Conservation (phyloP, 2,888 invertebrate species). For the Tolmerus cingulatus region DNA sequence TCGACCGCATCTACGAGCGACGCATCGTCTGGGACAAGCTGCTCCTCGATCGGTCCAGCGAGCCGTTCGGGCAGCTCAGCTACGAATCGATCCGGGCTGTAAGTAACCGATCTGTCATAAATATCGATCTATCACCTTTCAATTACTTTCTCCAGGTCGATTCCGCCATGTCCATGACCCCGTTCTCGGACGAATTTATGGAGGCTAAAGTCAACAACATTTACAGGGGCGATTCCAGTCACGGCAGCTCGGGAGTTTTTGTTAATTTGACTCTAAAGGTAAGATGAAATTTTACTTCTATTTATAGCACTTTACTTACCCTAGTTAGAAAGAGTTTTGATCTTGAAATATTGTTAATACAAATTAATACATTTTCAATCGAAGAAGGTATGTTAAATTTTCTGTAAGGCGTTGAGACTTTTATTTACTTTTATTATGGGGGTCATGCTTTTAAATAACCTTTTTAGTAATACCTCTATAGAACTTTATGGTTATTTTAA, state of each 20-base stretch:
- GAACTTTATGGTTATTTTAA: no score
- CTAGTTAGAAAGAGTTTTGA: not conserved
- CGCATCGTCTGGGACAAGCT: constrained; percentile 80
- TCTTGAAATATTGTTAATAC: not conserved
- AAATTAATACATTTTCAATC: not conserved
- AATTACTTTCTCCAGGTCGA: constrained; percentile 71
- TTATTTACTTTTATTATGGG: no score
- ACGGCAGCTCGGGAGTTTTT: constrained; percentile 78
- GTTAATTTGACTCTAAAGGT: constrained; percentile 84
- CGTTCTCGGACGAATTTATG: constrained; percentile 86
- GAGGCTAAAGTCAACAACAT: constrained; percentile 81
- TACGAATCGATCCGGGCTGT: constrained; percentile 89
- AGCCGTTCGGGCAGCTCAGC: constrained; percentile 81
- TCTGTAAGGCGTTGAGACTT: no score
- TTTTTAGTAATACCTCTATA: no score
- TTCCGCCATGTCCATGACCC: constrained; percentile 92
- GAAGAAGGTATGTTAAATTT: no score
- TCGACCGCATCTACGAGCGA: constrained; percentile 83
- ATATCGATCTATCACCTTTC: not conserved
- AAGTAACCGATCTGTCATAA: constrained; percentile 60
- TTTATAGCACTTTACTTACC: no score
- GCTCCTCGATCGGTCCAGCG: constrained; percentile 77
- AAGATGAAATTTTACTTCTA: constrained; percentile 49
- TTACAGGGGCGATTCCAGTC: constrained; percentile 74
- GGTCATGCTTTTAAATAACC: no score